These are phyloP conservation scores for Bilobella aurantiaca DNA, from an alignment of 1,140 invertebrate species.

Conservation along the genomic window DNA sequence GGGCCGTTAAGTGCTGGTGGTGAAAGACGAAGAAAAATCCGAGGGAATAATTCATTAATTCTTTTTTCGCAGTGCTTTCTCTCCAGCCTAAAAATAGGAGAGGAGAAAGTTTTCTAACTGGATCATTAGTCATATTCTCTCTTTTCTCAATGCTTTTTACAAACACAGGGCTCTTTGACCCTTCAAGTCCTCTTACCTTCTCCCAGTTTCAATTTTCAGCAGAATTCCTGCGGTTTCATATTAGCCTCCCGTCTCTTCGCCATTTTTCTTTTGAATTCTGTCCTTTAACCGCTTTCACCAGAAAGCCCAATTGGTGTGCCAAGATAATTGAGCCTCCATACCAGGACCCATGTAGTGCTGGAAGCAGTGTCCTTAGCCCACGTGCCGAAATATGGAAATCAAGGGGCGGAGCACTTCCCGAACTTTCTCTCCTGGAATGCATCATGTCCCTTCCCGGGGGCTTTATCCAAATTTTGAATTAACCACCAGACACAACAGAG, in stretches of 20 bases:
- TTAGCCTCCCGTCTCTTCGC: too few relatives aligned
- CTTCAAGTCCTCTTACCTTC: not conserved
- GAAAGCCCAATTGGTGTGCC: too few relatives aligned
- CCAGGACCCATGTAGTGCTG: too few relatives aligned
- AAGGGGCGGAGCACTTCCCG: too few relatives aligned
- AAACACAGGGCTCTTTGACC: not conserved
- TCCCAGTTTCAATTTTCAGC: too few relatives aligned
- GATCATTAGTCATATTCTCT: not conserved
- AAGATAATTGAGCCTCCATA: too few relatives aligned
- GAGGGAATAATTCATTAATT: not conserved
- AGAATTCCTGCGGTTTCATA: too few relatives aligned
- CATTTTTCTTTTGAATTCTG: too few relatives aligned
- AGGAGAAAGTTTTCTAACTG: not conserved
- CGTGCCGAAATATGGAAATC: too few relatives aligned
- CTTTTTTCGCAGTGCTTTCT: not conserved
- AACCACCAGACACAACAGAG: not conserved
- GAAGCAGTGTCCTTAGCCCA: too few relatives aligned
- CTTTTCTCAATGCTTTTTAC: not conserved
- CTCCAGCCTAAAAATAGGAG: not conserved
- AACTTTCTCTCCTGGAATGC: too few relatives aligned
- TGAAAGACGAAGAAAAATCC: not conserved
- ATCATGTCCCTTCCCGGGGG: not conserved
- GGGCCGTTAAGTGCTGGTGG: not conserved
- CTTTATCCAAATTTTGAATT: not conserved
- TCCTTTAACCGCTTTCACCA: too few relatives aligned